phyloP scores from a whole-genome alignment of 2,113 vertebrate species.

The Menidia beryllina region DNA sequence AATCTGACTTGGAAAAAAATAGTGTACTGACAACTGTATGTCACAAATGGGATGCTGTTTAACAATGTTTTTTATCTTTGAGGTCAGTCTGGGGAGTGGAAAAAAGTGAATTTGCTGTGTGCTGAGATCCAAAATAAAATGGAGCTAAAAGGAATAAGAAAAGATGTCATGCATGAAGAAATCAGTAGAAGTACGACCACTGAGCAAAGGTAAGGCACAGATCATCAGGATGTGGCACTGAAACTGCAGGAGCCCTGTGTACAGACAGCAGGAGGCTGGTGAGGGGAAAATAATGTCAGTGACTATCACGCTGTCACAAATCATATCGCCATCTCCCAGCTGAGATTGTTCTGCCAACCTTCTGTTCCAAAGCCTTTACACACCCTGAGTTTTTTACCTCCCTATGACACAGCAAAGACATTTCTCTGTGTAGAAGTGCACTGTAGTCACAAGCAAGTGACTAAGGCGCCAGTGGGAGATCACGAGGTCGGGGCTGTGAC shows the following conservation, averaged over 20 bases:
- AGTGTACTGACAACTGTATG: slow-evolving; percentile 34
- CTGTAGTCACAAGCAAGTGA: slow-evolving; percentile 46
- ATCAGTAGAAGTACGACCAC: slow-evolving; percentile 14
- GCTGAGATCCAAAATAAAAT: slow-evolving; percentile 18
- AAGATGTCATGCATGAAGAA: slow-evolving; percentile 42
- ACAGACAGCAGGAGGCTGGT: slow-evolving; percentile 46
- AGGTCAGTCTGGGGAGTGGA: slow-evolving; percentile 6
- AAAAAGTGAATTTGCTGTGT: slow-evolving; percentile 25
- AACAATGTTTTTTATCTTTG: slow-evolving; percentile 22
- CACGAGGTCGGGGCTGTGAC: slow-evolving; percentile 56
- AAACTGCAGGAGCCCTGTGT: slow-evolving; percentile 56
- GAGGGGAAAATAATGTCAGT: slow-evolving; percentile 57
- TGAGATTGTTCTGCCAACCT: slow-evolving; percentile 68
- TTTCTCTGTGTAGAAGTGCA: slow-evolving; percentile 28
- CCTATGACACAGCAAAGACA: slow-evolving; percentile 8
- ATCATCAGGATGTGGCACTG: slow-evolving; percentile 46
- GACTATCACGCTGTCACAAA: slow-evolving; percentile 68
- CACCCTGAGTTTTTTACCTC: slow-evolving; percentile 29
- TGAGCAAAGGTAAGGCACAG: slow-evolving; percentile 44
- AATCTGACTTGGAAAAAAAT: slow-evolving; percentile 28
- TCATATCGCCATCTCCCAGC: slow-evolving; percentile 65
- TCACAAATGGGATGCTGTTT: slow-evolving; percentile 46
- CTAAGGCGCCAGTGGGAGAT: slow-evolving; percentile 42
- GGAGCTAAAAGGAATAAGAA: slow-evolving; percentile 9
- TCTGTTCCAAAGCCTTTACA: slow-evolving; percentile 50